Base-by-base conservation (phyloP, 2,113 vertebrate species). In the Tachysurus fulvidraco region DNA sequence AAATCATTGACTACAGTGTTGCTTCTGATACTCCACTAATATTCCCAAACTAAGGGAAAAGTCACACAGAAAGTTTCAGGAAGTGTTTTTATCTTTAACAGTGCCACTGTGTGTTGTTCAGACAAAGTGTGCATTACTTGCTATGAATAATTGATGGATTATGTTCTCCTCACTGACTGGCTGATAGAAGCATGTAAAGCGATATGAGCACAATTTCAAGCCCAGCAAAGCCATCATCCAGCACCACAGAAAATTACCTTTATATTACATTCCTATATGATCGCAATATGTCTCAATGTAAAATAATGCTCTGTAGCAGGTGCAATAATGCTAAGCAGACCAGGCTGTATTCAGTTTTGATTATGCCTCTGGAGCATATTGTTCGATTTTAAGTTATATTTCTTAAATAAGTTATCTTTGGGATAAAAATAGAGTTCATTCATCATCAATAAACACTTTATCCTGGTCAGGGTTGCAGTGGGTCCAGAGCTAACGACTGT, bases 41-140 rank as follows among this genome's bases (percentile, higher is more conserved):
- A 8, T 83, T 65, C 54, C 54, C 21, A 41, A 60, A 81, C 19
- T 60, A 81, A 80, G 21, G n/a, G 54, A 41, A 69, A 71, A 30
- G n/a, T 41, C 25, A 2, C 17, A 54, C 7, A 54, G 87, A 36
- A 74, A 91, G 79, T 85, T 65, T 84, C 50, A 46, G 1, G 86
- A 85, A 89, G 87, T 91, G 88, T 91, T 92, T 91, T 92, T 83
- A 84, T 90, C 83, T 90, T 89, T 90, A 91, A 89, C 90, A 85
- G 83, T 83, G 89, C 67, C 88, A 82, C 90, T 89, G 62, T 82
- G 67, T 62, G 85, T 88, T 83, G 84, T 80, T 57, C 86, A 85
- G 90, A 90, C 89, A 92, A 93, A 92, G 93, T 93, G 90, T 92
- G 91, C 92, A 92, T 93, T 93, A 93, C 94, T 91, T 88, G 69